Conservation (phyloP, 2,797 vertebrate species). For the Dallia pectoralis region DNA sequence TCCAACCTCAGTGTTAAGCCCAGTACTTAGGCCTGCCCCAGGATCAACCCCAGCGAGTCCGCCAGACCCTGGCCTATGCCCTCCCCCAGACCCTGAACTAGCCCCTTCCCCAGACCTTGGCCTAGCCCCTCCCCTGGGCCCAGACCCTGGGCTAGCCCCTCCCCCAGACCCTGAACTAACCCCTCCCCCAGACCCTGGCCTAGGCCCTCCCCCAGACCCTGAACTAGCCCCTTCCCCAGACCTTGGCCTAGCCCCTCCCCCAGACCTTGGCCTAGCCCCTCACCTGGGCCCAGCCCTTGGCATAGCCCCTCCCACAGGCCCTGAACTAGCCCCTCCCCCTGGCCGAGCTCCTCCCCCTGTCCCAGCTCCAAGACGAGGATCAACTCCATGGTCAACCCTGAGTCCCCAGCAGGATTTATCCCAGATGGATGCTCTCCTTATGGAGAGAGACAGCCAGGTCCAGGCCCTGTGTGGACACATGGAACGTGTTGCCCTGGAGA, state of each 20-base stretch:
- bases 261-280: constrained; percentile 50
- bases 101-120: too few relatives aligned
- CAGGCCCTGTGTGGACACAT: constrained; percentile 84
- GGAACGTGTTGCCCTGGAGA: constrained; percentile 84
- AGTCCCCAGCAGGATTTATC: constrained; percentile 48
- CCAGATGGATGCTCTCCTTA: constrained; percentile 68
- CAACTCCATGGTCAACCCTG: constrained; percentile 44
- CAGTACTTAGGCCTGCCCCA: too few relatives aligned
- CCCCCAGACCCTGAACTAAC: neutral
- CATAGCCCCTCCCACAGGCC: neutral
- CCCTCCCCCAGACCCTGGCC: constrained; percentile 28
- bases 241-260: constrained; percentile 2
- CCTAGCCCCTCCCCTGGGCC: constrained; percentile 11
- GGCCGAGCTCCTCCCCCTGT: neutral
- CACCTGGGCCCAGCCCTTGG: constrained; percentile 51
- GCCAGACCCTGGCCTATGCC: too few relatives aligned
- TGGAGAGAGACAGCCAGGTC: constrained; percentile 85
- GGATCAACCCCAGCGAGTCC: neutral
- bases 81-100: too few relatives aligned
- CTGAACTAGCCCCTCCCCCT: constrained; percentile 21
- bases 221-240: too few relatives aligned
- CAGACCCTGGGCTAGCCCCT: too few relatives aligned
- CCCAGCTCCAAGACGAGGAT: constrained; percentile 3
- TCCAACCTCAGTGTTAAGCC: too few relatives aligned
- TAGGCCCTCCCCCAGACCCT: too few relatives aligned